These are phyloP conservation scores for Ceratina calcarata DNA, from an alignment of 1,140 invertebrate species.

Conservation along the genomic window DNA sequence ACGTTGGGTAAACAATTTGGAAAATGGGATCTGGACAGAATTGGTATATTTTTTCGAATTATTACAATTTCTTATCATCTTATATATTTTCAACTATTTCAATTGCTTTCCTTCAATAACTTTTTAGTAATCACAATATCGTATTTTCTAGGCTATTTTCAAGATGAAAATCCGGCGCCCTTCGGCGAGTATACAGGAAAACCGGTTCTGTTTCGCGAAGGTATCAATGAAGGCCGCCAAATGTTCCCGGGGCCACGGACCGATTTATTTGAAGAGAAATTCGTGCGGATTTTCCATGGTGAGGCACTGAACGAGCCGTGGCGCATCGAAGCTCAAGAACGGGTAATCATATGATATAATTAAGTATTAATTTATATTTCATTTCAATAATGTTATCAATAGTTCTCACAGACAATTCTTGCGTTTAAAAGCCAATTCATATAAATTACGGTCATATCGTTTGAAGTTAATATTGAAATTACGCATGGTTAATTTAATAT, in stretches of 20 bases:
- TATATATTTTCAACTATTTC: not conserved
- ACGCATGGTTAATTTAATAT: too few species aligned
- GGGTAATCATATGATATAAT: constrained; percentile 32
- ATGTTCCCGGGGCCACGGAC: constrained; percentile 44
- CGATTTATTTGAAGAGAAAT: constrained; percentile 63
- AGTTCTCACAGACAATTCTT: too few species aligned
- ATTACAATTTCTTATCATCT: too few species aligned
- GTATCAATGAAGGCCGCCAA: constrained; percentile 50
- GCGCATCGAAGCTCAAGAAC: constrained; percentile 22
- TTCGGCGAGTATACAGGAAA: constrained; percentile 53
- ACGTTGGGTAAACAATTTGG: constrained; percentile 63
- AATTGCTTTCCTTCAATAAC: not conserved
- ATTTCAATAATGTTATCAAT: too few species aligned
- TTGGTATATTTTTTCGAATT: constrained; percentile 56
- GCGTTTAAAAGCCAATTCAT: too few species aligned
- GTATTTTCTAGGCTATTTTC: constrained; percentile 65
- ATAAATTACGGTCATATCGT: too few species aligned
- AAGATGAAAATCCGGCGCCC: constrained; percentile 59
- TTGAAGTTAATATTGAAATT: too few species aligned
- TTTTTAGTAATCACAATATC: not conserved
- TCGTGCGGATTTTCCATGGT: constrained; percentile 67
- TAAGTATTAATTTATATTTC: not conserved
- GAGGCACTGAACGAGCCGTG: constrained; percentile 60
- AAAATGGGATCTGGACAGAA: constrained; percentile 69
- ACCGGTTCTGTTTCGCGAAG: constrained; percentile 44